Evolutionary conservation across 2,888 invertebrate genomes (phyloP).

Genomic region (Anagyrus pseudococci): DNA sequence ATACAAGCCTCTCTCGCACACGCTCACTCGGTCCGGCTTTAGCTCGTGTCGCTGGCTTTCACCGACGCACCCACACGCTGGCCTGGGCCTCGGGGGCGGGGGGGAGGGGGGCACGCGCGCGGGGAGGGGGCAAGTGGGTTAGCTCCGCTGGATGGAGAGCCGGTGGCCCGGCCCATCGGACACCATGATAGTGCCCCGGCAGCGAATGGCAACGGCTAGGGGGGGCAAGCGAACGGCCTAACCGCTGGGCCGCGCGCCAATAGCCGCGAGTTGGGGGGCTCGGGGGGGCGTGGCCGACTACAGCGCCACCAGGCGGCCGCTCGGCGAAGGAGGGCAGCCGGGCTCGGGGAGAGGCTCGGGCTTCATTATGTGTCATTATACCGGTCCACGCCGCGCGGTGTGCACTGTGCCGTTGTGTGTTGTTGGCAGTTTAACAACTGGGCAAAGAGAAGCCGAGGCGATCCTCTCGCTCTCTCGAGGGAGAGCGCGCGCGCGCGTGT

Average conservation of each 20-base stretch:
- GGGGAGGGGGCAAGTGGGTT: constrained; percentile 27
- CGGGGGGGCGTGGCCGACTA: constrained; percentile 47
- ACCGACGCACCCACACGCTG: not conserved
- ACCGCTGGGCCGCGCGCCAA: not conserved
- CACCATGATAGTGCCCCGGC: constrained; percentile 57
- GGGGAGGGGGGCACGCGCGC: not conserved
- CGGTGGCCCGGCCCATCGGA: constrained; percentile 43
- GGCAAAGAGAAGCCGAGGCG: not conserved
- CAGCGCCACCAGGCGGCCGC: constrained; percentile 38
- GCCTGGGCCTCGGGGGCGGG: not conserved
- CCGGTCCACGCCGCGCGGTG: constrained; percentile 62
- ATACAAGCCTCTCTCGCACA: too few relatives aligned
- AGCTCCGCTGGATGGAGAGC: constrained; percentile 4
- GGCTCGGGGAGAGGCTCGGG: constrained; percentile 60
- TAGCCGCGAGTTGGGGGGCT: not conserved
- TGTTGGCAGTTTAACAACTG: constrained; percentile 27
- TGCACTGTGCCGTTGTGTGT: constrained; percentile 53
- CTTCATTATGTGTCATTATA: constrained; percentile 63
- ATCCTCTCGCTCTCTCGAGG: not conserved
- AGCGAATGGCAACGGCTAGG: constrained; percentile 43
- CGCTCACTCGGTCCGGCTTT: too few relatives aligned
- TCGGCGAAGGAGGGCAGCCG: constrained; percentile 38
- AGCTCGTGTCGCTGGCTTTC: too few relatives aligned
- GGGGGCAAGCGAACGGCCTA: not conserved
- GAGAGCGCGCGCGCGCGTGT: not conserved